These are phyloP conservation scores for Molossus molossus DNA, from an alignment of 2,797 vertebrate species.

Conservation along the genomic window DNA sequence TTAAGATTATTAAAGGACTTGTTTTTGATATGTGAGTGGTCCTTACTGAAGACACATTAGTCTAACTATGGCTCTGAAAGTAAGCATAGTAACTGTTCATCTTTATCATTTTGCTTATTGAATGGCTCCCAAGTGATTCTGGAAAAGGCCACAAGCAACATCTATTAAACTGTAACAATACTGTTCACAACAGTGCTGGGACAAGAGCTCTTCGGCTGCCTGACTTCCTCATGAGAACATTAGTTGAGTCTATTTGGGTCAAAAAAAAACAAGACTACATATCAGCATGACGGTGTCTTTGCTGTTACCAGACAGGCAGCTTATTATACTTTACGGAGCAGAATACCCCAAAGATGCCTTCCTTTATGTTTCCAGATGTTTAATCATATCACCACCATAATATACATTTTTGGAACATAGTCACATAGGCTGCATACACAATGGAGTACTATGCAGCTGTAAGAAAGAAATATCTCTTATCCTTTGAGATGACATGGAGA, in stretches of 20 bases:
- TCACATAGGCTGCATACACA: background rate
- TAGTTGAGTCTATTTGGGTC: background rate
- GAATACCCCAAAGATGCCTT: conserved; percentile 10
- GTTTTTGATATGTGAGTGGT: background rate
- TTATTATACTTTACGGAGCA: background rate
- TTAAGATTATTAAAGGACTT: background rate
- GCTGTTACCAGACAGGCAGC: background rate
- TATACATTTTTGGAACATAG: background rate
- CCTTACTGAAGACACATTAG: background rate
- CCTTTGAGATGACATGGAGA: too few species aligned
- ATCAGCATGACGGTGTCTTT: background rate
- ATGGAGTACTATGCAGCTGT: too few species aligned
- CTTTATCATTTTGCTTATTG: background rate
- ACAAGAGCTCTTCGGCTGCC: background rate
- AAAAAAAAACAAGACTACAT: background rate
- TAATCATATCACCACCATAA: background rate
- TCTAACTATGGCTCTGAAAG: background rate
- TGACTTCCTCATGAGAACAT: background rate
- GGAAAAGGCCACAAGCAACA: background rate
- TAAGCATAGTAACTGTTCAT: background rate
- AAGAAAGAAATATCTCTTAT: too few species aligned
- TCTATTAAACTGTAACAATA: background rate
- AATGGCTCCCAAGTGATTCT: background rate
- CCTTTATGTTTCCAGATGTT: conserved; percentile 61
- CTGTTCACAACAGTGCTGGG: background rate